Evolutionary conservation across 2,888 invertebrate genomes (phyloP), one percentile per base, ranked within the genome.

Genomic region (Tachystola acroxantha): DNA sequence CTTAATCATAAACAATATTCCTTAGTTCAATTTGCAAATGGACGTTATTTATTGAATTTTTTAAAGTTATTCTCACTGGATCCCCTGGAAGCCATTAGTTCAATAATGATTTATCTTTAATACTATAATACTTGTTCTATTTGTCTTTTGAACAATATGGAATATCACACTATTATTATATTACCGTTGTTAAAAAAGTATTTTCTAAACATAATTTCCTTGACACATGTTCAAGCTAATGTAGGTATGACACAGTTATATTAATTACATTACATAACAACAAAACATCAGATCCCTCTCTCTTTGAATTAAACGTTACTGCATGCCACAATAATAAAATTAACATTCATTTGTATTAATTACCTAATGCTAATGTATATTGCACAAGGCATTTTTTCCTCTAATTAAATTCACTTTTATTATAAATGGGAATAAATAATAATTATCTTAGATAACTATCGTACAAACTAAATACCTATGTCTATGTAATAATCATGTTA

Each of bases 361-460:
- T 11, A 25, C 5, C 2, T 34, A 10, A 28, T 30, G 30, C 20
- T 29, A 35, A 13, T 42, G 39, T 49, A 51, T 62, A 64, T 64
- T 66, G 66, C 65, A 66, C 66, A 53, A 47, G 52, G 64, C 63
- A 52, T 54, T 49, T 36, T 42, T 47, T 45, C 54, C 24, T 24
- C 7, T 24, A 24, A 24, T 24, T 24, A 24, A 24, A 24, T 24
- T 7, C 7, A 16, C 24, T 24, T 6, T n/a, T n/a, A n/a, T n/a
- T n/a, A 24, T 24, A 24, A 24, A 9, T 24, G n/a, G n/a, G 7
- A 24, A 24, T 24, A 24, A 6, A 24, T 2, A 6, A 24, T 2
- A 9, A 6, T 9, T 9, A 24, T 24, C 24, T 24, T 24, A n/a
- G 24, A 24, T 24, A 7, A 9, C 7, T 24, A 9, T 24, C n/a